Evolutionary conservation across 2,797 vertebrate genomes (phyloP).

Genomic region (Sphenopsis melanotis): DNA sequence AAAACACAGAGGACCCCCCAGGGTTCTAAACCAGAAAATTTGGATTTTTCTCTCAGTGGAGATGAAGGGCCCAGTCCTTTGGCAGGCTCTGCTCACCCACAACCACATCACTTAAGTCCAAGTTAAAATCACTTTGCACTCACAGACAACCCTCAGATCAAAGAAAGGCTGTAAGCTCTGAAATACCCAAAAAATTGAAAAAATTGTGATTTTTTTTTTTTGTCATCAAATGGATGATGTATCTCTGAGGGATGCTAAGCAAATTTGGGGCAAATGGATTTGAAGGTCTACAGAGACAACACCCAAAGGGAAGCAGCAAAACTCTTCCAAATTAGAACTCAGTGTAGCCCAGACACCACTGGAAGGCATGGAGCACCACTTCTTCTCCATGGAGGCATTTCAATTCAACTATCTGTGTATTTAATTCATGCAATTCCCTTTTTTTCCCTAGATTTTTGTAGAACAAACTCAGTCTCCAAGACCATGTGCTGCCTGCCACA

Average conservation of each 20-base stretch:
- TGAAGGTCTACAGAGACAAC: neutral
- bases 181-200: neutral
- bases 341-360: rapidly evolving
- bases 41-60: neutral
- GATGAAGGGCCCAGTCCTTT: neutral
- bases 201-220: neutral
- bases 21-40: neutral
- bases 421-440: neutral
- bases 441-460: too few relatives aligned
- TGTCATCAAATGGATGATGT: neutral
- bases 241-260: neutral
- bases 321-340: neutral
- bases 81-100: neutral
- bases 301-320: neutral
- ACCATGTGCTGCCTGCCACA: neutral
- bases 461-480: neutral
- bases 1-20: neutral
- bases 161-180: neutral
- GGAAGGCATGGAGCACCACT: neutral
- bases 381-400: neutral
- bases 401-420: rapidly evolving
- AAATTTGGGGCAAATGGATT: neutral
- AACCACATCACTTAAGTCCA: rapidly evolving
- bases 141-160: neutral
- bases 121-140: neutral